A percentile compares a stretch with the other conserved stretches of the same genome.
Evolutionary conservation across 2,797 vertebrate species (phyloP).

Genomic region (Antrozous pallidus): DNA sequence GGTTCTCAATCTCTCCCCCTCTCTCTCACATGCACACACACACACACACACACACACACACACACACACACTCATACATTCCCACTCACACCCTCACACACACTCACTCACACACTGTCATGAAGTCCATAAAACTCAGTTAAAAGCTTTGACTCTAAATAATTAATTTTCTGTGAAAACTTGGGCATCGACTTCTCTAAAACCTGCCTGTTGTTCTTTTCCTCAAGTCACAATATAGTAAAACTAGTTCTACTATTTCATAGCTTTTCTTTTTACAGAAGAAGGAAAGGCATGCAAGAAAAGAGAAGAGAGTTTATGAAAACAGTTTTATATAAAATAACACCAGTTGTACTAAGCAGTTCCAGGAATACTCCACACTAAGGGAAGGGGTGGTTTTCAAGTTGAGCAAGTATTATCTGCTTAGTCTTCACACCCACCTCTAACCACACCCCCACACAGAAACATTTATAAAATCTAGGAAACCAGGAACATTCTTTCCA

Average conservation of each 20-base stretch:
- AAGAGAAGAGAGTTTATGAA: neutral
- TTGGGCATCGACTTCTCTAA: neutral
- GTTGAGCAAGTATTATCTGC: neutral
- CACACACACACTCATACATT: too few species aligned
- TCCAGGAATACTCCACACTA: neutral
- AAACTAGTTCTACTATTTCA: neutral
- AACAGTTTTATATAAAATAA: neutral
- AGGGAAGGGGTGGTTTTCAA: neutral
- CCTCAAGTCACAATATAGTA: neutral
- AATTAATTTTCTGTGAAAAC: neutral
- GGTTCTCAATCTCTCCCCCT: neutral
- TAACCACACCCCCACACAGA: neutral
- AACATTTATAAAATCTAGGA: neutral
- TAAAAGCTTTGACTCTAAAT: neutral
- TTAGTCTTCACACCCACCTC: neutral
- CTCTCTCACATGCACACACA: neutral
- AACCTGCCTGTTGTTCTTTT: neutral
- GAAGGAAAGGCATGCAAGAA: neutral
- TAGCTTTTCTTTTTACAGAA: neutral
- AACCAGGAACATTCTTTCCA: neutral
- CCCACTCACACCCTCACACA: too few species aligned
- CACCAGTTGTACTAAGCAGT: neutral
- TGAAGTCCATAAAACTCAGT: neutral
- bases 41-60: rapidly evolving
- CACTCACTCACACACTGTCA: neutral